Conservation (phyloP, 2,797 vertebrate species). For the Notamacropus eugenii region DNA sequence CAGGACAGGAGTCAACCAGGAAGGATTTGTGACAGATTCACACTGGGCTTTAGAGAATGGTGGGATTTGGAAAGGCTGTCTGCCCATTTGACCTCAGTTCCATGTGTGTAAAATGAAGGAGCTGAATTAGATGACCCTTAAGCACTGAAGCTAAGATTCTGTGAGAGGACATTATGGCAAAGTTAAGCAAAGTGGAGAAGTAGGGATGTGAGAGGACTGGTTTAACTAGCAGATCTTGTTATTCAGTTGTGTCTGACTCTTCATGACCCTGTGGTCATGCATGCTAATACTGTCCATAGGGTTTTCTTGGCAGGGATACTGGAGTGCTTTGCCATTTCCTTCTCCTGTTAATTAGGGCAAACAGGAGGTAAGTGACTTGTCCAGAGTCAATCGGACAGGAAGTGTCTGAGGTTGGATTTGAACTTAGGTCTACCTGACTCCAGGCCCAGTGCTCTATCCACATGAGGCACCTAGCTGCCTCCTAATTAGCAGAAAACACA, state of each 20-base stretch:
- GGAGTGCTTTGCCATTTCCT: not conserved
- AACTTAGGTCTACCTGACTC: not conserved
- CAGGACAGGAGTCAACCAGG: not conserved
- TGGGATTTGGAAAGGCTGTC: not conserved
- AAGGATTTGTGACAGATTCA: not conserved
- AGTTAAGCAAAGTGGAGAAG: not conserved
- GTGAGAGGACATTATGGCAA: not conserved
- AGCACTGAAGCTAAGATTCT: not conserved
- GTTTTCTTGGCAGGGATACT: too few relatives aligned
- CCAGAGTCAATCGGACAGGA: not conserved
- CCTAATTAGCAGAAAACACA: not conserved
- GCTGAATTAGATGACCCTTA: not conserved
- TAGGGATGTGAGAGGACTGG: not conserved
- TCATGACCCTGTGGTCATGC: not conserved
- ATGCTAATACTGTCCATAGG: not conserved
- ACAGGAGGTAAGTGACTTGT: not conserved
- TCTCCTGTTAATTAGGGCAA: not conserved
- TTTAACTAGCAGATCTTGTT: not conserved
- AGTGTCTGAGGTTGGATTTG: not conserved
- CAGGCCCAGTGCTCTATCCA: not conserved
- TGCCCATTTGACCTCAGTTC: not conserved
- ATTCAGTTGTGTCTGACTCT: not conserved
- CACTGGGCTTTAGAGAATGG: not conserved
- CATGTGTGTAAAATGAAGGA: not conserved
- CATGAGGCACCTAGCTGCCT: not conserved